Evolutionary conservation across 2,888 invertebrate genomes (phyloP), one percentile per base, ranked within the genome.

Genomic region (Xestia ashworthii): DNA sequence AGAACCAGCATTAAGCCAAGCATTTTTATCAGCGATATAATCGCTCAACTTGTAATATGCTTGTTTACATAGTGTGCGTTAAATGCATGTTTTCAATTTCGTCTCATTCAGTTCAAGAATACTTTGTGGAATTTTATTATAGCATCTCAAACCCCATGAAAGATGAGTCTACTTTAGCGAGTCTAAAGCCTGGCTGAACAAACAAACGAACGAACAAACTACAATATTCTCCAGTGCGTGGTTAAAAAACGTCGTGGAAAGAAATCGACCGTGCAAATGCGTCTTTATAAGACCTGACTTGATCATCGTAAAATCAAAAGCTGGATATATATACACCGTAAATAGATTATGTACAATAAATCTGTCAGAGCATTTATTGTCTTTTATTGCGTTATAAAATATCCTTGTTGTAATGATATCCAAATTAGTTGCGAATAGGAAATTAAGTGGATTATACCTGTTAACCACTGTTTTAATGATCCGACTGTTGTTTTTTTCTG

Each of bases 311-410:
- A 78, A 69, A 19, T 25, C 48, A 75, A 25, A 32, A 19, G 1
- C 14, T n/a, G 11, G 38, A 68, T 68, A 14, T 3, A 14, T 44
- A 64, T 53, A n/a, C n/a, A 69, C 72, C 25, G 25, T 66, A 41
- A 48, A 74, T 50, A 67, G 3, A 75, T 67, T 62, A 50, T 53
- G 14, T 46, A 38, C 16, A 48, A 81, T 80, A 76, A 81, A 80
- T 76, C 72, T 67, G 32, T 50, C 69, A 48, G 5, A 72, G 25
- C 22, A 62, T 72, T 72, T 70, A 75, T 44, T 68, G 50, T 74
- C 14, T 62, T 74, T 71, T 71, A 80, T 69, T 60, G 22, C 16
- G 32, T 25, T 58, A 38, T 71, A 70, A 74, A 48, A 79, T 60
- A 80, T 64, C 38, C 46, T 80, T 32, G 9, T 71, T 71, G n/a